phyloP scores from a whole-genome alignment of 2,888 invertebrate species.

The Apotomis capreana region DNA sequence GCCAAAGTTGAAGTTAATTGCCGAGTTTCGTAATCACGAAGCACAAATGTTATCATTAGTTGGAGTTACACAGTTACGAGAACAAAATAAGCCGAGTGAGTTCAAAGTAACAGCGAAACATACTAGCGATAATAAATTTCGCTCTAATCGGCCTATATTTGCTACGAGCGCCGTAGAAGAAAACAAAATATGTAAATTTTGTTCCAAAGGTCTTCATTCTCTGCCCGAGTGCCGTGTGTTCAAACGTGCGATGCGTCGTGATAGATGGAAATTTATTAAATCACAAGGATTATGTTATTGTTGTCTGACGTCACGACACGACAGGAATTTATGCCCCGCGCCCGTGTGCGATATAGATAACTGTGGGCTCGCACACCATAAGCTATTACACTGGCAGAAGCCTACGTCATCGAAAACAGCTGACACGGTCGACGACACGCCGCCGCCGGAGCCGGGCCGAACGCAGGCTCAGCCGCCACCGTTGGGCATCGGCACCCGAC shows the following conservation, averaged over 20 bases:
- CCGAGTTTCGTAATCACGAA: conserved; percentile 43
- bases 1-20: conserved; percentile 40
- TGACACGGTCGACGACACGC: too few relatives aligned
- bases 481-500: too few relatives aligned
- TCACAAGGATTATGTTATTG: conserved; percentile 32
- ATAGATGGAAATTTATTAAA: conserved; percentile 42
- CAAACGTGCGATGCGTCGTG: conserved; percentile 43
- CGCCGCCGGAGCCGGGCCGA: too few relatives aligned
- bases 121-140: conserved; percentile 7
- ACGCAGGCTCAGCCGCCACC: too few relatives aligned
- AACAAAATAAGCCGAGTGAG: too few relatives aligned
- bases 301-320: conserved; percentile 23
- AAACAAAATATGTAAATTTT: not conserved
- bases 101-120: too few relatives aligned
- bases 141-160: not conserved
- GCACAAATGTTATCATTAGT: conserved; percentile 28
- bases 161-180: not conserved
- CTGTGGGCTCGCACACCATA: conserved; percentile 43
- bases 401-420: conserved; percentile 1
- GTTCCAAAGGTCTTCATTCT: not conserved
- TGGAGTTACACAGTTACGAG: too few relatives aligned
- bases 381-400: conserved; percentile 38
- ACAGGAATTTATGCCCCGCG: conserved; percentile 21
- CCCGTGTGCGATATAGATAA: conserved; percentile 36
- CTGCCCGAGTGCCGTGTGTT: conserved; percentile 31